Evolutionary conservation across 2,113 vertebrate genomes (phyloP).

Genomic region (Pungitius pungitius): DNA sequence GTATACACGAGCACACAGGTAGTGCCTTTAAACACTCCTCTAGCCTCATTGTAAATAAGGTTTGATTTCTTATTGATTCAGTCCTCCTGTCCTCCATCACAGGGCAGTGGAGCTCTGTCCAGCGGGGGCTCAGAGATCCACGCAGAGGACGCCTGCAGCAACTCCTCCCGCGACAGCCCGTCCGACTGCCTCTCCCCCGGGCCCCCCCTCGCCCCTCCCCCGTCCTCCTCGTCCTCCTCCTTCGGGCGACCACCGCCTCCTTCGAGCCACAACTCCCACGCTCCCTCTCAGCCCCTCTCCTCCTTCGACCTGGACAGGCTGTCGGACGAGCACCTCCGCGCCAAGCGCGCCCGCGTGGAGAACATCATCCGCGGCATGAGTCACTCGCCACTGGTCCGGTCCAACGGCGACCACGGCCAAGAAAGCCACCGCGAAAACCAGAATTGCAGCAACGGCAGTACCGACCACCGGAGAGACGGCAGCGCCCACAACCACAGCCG

Average conservation of each 20-base stretch:
- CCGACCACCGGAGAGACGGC: conserved; percentile 55
- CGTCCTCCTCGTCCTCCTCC: conserved; percentile 51
- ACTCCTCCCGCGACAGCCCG: conserved; percentile 92
- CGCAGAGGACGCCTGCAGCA: conserved; percentile 97
- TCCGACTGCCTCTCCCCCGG: conserved; percentile 96
- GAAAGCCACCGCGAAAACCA: conserved; percentile 48
- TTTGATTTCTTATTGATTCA: neutral
- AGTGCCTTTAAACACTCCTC: neutral
- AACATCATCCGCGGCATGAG: conserved; percentile 99
- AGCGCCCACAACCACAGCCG: conserved; percentile 48
- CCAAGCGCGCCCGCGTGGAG: conserved; percentile 97
- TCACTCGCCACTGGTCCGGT: conserved; percentile 93
- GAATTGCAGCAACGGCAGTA: conserved; percentile 40
- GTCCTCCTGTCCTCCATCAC: conserved; percentile 20
- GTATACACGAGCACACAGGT: conserved; percentile 52
- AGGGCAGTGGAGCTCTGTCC: conserved; percentile 90
- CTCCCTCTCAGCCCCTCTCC: conserved; percentile 83
- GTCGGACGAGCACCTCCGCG: conserved; percentile 96
- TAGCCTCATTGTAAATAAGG: neutral
- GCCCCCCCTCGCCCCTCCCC: conserved; percentile 76
- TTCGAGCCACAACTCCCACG: conserved; percentile 75
- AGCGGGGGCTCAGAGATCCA: conserved; percentile 97
- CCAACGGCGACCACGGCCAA: conserved; percentile 69
- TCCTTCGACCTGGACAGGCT: conserved; percentile 96
- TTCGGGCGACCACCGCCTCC: conserved; percentile 84